A percentile compares a stretch with the other conserved stretches of the same genome.
Conservation (phyloP, 1,140 invertebrate genomes). For the Oppia nitens region DNA sequence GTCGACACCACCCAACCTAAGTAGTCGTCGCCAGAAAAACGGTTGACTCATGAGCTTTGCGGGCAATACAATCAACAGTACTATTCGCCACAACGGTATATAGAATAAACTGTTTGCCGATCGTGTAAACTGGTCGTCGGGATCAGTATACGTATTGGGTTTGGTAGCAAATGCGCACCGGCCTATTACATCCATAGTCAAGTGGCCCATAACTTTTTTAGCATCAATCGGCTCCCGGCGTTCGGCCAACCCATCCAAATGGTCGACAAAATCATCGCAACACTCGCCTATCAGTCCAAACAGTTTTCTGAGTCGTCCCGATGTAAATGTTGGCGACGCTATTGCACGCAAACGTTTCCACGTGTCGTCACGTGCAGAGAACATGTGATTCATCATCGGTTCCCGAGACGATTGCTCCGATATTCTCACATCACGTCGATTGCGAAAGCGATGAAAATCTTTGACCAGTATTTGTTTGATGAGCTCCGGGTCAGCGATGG, state of each 20-base stretch:
- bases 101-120: not conserved
- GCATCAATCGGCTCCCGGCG: not conserved
- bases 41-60: too few species aligned
- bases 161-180: constrained; percentile 8
- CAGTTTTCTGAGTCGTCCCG: constrained; percentile 39
- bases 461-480: too few species aligned
- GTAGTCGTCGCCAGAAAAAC: too few species aligned
- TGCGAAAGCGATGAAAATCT: too few species aligned
- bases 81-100: too few species aligned
- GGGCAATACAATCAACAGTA: too few species aligned
- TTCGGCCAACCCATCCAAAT: not conserved
- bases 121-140: not conserved
- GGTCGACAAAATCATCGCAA: constrained; percentile 1
- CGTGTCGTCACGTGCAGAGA: too few species aligned
- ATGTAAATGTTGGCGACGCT: constrained; percentile 38
- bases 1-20: not conserved
- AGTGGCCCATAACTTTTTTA: constrained; percentile 3
- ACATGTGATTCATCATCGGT: too few species aligned
- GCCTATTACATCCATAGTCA: constrained; percentile 10
- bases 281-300: not conserved
- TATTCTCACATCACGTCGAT: too few species aligned
- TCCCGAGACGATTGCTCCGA: too few species aligned
- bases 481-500: too few species aligned
- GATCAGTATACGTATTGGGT: too few species aligned
- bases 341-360: constrained; percentile 36